Percentiles rank a stretch among this genome's conserved stretches.
phyloP scores from a whole-genome alignment of 2,888 invertebrate species.

The Drosophila buzzatii region DNA sequence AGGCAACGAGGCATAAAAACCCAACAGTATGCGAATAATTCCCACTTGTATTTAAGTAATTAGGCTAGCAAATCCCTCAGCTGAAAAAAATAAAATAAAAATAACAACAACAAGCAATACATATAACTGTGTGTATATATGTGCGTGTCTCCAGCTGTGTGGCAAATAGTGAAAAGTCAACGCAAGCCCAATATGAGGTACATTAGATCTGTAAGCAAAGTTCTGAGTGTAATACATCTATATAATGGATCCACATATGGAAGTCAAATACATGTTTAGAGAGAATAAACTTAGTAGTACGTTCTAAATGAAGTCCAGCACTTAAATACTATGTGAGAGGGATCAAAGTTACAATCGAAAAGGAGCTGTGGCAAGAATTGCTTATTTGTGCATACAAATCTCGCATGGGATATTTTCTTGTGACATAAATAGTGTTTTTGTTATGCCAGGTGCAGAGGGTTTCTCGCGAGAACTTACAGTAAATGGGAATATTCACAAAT shows the following conservation, averaged over 20 bases:
- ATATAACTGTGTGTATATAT: neutral
- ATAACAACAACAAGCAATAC: neutral
- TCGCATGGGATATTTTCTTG: neutral
- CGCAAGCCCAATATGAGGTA: slow-evolving; percentile 38
- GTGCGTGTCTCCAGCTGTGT: slow-evolving; percentile 32
- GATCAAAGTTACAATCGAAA: slow-evolving; percentile 11
- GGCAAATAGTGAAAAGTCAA: slow-evolving; percentile 28
- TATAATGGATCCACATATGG: neutral
- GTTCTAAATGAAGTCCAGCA: neutral
- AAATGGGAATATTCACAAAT: neutral
- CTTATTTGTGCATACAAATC: slow-evolving; percentile 1
- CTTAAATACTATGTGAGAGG: neutral
- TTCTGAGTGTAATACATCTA: slow-evolving; percentile 11
- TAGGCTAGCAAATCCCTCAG: slow-evolving; percentile 61
- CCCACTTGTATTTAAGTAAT: slow-evolving; percentile 75
- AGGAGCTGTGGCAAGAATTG: neutral
- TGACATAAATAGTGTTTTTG: slow-evolving; percentile 1
- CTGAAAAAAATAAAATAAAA: slow-evolving; percentile 7
- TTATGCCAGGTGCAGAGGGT: neutral
- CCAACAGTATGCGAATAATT: slow-evolving; percentile 55
- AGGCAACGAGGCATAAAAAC: slow-evolving; percentile 49
- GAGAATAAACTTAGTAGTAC: neutral
- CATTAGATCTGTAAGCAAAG: slow-evolving; percentile 23
- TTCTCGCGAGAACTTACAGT: neutral
- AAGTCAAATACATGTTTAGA: too few relatives aligned